Conservation (phyloP, 2,113 vertebrate genomes). For the Calypte anna region DNA sequence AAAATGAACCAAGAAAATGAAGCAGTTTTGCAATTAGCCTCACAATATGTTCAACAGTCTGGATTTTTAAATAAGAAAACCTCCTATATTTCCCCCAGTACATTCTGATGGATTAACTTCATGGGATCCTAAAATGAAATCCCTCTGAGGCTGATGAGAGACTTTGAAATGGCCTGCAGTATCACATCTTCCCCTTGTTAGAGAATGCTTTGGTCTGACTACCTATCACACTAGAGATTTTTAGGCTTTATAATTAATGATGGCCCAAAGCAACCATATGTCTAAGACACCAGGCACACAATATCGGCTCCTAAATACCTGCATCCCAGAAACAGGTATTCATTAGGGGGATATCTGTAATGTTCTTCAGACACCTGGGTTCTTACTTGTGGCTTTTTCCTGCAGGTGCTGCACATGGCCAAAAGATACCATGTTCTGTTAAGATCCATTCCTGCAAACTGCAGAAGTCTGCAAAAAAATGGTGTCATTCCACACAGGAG, state of each 20-base stretch:
- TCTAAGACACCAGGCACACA: background rate
- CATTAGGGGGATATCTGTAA: background rate
- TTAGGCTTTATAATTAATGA: background rate
- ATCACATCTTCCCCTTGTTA: background rate
- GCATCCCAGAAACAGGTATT: background rate
- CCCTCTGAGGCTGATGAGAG: background rate
- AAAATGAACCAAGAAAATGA: background rate
- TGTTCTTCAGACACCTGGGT: background rate
- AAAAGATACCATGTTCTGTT: rapidly evolving
- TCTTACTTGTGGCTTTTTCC: background rate
- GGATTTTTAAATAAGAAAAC: background rate
- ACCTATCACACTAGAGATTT: background rate
- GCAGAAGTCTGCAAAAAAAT: background rate
- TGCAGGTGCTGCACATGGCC: background rate
- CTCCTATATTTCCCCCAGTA: background rate
- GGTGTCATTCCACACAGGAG: background rate
- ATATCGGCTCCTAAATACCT: background rate
- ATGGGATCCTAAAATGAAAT: background rate
- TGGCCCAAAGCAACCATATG: background rate
- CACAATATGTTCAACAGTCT: background rate
- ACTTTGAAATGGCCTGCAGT: background rate
- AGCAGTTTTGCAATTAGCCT: background rate
- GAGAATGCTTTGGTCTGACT: background rate
- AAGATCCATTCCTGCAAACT: background rate
- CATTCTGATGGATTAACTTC: background rate